Percentiles rank a stretch among this genome's conserved stretches.
These are phyloP conservation scores for Ischnura elegans DNA, from an alignment of 2,888 invertebrate species.

Conservation along the genomic window DNA sequence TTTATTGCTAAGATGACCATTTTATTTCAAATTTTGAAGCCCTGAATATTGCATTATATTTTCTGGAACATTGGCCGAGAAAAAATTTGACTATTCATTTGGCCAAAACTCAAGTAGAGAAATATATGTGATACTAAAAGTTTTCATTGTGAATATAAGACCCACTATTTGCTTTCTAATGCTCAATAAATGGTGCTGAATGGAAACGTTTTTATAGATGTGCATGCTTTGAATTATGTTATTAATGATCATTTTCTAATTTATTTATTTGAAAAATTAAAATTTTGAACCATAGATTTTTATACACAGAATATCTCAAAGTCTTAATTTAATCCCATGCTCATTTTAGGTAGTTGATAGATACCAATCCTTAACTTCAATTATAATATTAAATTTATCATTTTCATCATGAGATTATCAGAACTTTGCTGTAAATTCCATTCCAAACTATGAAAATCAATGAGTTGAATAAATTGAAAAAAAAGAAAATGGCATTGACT, in stretches of 20 bases:
- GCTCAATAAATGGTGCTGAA: not conserved
- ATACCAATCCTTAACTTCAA: not conserved
- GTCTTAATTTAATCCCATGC: too few species aligned
- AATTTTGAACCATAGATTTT: not conserved
- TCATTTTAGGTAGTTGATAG: too few species aligned
- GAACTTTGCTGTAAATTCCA: not conserved
- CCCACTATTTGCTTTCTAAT: not conserved
- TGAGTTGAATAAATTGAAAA: too few species aligned
- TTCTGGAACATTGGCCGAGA: too few species aligned
- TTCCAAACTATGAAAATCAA: too few species aligned
- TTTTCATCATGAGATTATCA: not conserved
- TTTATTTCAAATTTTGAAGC: too few species aligned
- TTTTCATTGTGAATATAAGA: conserved; percentile 5
- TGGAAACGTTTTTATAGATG: not conserved
- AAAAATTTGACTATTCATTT: too few species aligned
- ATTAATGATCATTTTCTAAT: not conserved
- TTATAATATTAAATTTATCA: not conserved
- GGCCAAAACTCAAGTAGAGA: too few species aligned
- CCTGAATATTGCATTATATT: too few species aligned
- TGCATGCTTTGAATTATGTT: not conserved
- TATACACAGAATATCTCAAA: not conserved
- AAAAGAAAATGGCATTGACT: too few species aligned
- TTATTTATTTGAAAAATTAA: not conserved
- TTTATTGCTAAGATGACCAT: too few species aligned
- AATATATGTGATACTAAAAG: too few species aligned